These are phyloP conservation scores for Nycticorax nycticorax DNA, from an alignment of 2,113 vertebrate species.

Conservation along the genomic window DNA sequence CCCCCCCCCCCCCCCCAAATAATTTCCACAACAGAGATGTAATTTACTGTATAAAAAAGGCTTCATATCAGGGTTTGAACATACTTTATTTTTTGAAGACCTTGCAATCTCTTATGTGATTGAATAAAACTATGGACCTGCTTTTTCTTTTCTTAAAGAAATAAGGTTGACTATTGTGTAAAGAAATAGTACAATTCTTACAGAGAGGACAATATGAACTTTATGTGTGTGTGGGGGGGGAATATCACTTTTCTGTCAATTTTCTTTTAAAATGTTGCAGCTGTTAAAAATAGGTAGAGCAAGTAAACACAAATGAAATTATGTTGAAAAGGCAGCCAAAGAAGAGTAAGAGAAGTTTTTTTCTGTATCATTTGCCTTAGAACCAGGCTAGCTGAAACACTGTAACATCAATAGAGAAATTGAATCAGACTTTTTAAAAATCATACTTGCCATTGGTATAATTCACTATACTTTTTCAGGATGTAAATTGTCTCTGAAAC, in stretches of 20 bases:
- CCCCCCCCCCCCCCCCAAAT: not conserved
- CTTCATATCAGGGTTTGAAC: not conserved
- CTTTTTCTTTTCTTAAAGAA: not conserved
- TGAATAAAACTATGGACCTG: not conserved
- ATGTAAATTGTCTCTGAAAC: not conserved
- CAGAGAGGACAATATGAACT: not conserved
- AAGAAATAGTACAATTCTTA: not conserved
- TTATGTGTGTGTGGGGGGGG: not conserved
- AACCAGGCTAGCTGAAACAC: not conserved
- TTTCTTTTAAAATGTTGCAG: not conserved
- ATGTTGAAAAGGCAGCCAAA: not conserved
- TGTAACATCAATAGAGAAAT: not conserved
- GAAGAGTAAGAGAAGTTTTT: not conserved
- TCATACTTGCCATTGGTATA: not conserved
- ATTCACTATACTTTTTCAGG: not conserved
- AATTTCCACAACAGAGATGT: not conserved
- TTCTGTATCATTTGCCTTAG: not conserved
- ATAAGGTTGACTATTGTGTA: not conserved
- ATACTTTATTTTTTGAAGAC: not conserved
- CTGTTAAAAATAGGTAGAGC: not conserved
- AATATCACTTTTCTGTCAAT: not conserved
- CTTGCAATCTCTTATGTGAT: not conserved
- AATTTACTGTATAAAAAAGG: not conserved
- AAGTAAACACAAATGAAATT: not conserved
- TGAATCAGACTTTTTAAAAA: not conserved